These are phyloP conservation scores for Armadillidium nasatum DNA, from an alignment of 1,140 invertebrate genomes.

Conservation along the genomic window DNA sequence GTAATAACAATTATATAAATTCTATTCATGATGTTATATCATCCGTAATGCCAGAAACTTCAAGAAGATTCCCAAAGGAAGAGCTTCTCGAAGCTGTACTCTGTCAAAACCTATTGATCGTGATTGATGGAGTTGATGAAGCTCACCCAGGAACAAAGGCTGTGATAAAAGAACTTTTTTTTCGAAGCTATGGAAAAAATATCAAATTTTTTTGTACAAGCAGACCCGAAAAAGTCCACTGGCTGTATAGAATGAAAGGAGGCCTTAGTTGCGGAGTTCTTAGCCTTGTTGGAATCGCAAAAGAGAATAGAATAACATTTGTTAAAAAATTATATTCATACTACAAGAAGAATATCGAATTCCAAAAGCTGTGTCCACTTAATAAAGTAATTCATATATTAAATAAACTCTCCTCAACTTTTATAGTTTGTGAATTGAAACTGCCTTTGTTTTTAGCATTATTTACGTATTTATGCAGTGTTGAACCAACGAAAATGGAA, in stretches of 20 bases:
- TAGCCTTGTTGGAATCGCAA: not conserved
- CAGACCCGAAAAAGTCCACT: not conserved
- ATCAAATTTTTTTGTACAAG: slow-evolving; percentile 10
- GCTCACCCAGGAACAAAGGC: not conserved
- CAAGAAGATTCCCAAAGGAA: not conserved
- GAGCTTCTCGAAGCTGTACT: not conserved
- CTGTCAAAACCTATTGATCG: not conserved
- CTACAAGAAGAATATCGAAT: not conserved
- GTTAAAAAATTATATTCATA: not conserved
- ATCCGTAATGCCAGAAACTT: slow-evolving; percentile 4
- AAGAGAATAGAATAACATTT: not conserved
- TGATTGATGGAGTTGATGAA: not conserved
- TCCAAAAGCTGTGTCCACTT: not conserved
- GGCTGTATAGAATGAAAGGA: not conserved
- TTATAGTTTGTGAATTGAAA: not conserved
- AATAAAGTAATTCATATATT: not conserved
- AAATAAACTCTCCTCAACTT: not conserved
- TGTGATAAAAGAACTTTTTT: not conserved
- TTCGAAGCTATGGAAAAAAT: not conserved
- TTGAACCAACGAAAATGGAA: not conserved
- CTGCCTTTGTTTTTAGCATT: not conserved
- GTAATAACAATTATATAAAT: not conserved
- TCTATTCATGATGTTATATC: not conserved
- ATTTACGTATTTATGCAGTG: not conserved
- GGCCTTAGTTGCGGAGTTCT: not conserved